phyloP scores from a whole-genome alignment of 2,797 vertebrate genomes.

The Miichthys miiuy region DNA sequence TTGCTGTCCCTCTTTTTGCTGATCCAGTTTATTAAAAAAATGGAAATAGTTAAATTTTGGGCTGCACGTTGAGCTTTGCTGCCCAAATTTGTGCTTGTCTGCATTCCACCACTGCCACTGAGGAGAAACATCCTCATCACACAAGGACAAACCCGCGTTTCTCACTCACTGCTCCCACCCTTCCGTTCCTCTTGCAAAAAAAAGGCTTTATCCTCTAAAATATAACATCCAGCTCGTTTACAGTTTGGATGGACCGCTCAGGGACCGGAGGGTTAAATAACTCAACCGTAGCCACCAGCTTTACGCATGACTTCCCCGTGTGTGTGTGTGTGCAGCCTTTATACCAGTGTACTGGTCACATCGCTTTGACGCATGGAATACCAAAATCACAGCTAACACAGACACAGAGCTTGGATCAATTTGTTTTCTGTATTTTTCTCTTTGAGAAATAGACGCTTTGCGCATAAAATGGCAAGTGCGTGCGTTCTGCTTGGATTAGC shows the following conservation, averaged over 20 bases:
- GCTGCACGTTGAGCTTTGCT: slow-evolving; percentile 33
- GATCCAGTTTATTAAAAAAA: slow-evolving; percentile 38
- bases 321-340: slow-evolving; percentile 23
- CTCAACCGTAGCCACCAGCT: slow-evolving; percentile 61
- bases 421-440: slow-evolving; percentile 29
- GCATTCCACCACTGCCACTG: slow-evolving; percentile 73
- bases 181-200: slow-evolving; percentile 18
- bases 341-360: slow-evolving; percentile 44
- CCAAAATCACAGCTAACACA: slow-evolving; percentile 50
- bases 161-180: slow-evolving; percentile 15
- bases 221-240: slow-evolving; percentile 43
- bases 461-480: slow-evolving; percentile 63
- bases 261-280: slow-evolving; percentile 77
- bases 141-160: slow-evolving; percentile 58
- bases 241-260: slow-evolving; percentile 60
- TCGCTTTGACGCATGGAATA: slow-evolving; percentile 62
- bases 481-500: slow-evolving; percentile 53
- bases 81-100: slow-evolving; percentile 55
- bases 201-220: slow-evolving; percentile 22
- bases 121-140: slow-evolving; percentile 49
- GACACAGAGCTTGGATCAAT: slow-evolving; percentile 33
- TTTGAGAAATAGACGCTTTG: slow-evolving; percentile 28
- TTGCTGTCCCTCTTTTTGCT: slow-evolving; percentile 42
- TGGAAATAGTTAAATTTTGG: slow-evolving; percentile 32
- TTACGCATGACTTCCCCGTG: slow-evolving; percentile 78